phyloP scores from a whole-genome alignment of 1,140 invertebrate species.

The Cephus cinctus region DNA sequence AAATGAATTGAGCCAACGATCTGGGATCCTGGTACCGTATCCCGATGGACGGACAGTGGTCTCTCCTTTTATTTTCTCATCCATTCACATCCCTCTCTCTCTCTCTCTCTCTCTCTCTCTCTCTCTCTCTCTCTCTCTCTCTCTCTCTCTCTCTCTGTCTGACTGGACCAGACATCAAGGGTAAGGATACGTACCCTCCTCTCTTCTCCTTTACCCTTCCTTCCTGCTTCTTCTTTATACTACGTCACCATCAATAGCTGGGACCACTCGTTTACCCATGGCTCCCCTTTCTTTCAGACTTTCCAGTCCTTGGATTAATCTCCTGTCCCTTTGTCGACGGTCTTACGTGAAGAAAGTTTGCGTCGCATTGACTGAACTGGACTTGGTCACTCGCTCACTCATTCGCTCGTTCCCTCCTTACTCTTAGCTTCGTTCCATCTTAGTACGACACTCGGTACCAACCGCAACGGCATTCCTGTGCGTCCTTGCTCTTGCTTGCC shows the following conservation, averaged over 20 bases:
- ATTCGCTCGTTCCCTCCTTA: slow-evolving; percentile 13
- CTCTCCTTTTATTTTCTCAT: too few species aligned
- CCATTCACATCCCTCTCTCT: too few species aligned
- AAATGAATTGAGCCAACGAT: too few species aligned
- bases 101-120: slow-evolving; percentile 23
- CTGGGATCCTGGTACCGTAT: too few species aligned
- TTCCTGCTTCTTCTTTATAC: neutral
- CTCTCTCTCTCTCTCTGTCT: slow-evolving; percentile 10
- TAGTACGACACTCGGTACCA: slow-evolving; percentile 15
- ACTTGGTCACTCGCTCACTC: slow-evolving; percentile 26
- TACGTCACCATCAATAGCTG: slow-evolving; percentile 12
- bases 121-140: slow-evolving; percentile 20
- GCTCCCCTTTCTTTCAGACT: slow-evolving; percentile 17
- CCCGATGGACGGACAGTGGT: too few species aligned
- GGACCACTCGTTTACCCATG: slow-evolving; percentile 17
- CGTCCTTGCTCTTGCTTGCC: slow-evolving; percentile 10
- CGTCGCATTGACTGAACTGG: neutral
- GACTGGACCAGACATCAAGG: too few species aligned
- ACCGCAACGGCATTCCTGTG: slow-evolving; percentile 24
- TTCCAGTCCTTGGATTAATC: slow-evolving; percentile 24
- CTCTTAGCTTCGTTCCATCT: slow-evolving; percentile 6
- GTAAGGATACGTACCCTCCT: too few species aligned
- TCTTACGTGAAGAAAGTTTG: slow-evolving; percentile 8
- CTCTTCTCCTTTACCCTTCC: slow-evolving; percentile 20
- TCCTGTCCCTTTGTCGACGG: slow-evolving; percentile 18